Conservation (phyloP, 2,113 vertebrate genomes). For the Pungitius pungitius region DNA sequence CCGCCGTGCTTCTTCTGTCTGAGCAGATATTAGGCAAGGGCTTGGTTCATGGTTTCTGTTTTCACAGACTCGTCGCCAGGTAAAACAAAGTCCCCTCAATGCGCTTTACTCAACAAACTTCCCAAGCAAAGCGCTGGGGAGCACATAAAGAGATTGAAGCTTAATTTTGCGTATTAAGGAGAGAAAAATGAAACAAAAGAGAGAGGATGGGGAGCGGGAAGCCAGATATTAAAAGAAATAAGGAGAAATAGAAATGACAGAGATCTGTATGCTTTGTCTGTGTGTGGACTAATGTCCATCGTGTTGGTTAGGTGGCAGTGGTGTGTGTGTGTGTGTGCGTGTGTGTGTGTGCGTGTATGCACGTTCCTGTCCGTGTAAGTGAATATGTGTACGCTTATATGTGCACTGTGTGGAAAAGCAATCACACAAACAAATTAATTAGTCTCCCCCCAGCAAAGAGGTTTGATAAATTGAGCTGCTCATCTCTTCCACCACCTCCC, state of each 20-base stretch:
- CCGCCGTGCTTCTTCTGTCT: not conserved
- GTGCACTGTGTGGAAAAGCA: conserved; percentile 69
- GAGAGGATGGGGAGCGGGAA: conserved; percentile 8
- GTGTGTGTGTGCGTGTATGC: conserved; percentile 11
- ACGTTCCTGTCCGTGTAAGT: not conserved
- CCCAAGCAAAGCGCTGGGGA: not conserved
- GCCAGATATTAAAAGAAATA: conserved; percentile 41
- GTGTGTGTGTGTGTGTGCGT: conserved; percentile 10
- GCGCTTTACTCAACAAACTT: conserved; percentile 29
- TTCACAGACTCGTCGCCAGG: not conserved
- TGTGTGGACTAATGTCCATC: conserved; percentile 22
- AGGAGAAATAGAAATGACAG: conserved; percentile 23
- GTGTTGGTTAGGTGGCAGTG: conserved; percentile 31
- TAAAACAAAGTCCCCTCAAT: conserved; percentile 5
- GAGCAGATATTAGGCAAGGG: not conserved
- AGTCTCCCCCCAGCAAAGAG: conserved; percentile 73
- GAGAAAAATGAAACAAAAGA: conserved; percentile 36
- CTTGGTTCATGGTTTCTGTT: conserved; percentile 26
- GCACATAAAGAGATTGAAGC: not conserved
- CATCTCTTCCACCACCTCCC: conserved; percentile 48
- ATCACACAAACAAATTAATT: conserved; percentile 87
- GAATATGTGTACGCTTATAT: conserved; percentile 17
- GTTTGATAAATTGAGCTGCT: conserved; percentile 80
- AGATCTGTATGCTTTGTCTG: conserved; percentile 1
- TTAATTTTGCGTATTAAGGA: conserved; percentile 19